Evolutionary conservation across 2,797 vertebrate genomes (phyloP).

Genomic region (Alca torda): DNA sequence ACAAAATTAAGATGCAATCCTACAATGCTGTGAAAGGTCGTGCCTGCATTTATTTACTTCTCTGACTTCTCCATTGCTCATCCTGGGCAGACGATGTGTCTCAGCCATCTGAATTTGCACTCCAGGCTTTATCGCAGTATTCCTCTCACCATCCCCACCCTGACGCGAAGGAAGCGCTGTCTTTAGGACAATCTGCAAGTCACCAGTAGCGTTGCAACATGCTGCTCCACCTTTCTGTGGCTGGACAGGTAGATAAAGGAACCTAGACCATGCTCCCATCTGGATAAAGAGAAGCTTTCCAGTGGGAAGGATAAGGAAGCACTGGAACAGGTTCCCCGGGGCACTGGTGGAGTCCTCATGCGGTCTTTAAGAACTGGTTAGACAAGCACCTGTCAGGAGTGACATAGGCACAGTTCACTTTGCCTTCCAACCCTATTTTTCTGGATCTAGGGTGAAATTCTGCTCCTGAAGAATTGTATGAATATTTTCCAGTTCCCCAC

Average conservation of each 20-base stretch:
- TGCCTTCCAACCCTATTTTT: constrained; percentile 40
- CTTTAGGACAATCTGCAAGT: neutral
- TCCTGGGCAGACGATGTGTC: neutral
- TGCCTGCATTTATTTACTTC: neutral
- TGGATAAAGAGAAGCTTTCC: neutral
- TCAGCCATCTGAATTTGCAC: neutral
- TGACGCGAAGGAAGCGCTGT: neutral
- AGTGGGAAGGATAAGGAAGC: neutral
- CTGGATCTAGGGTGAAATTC: neutral
- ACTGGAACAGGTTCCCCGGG: neutral
- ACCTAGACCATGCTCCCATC: neutral
- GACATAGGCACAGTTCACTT: neutral
- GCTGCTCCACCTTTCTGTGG: neutral
- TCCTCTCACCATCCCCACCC: neutral
- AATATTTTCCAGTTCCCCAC: neutral
- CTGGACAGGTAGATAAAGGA: neutral
- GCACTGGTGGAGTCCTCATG: neutral
- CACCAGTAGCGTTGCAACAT: neutral
- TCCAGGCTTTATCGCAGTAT: neutral
- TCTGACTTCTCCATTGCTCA: neutral
- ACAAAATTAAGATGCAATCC: neutral
- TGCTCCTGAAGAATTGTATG: neutral
- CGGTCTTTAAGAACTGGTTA: neutral
- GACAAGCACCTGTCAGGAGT: neutral
- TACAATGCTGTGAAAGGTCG: neutral